Percentiles rank a stretch among this genome's conserved stretches.
These are phyloP conservation scores for Paraescarpia echinospica DNA, from an alignment of 1,140 invertebrate species.

Conservation along the genomic window DNA sequence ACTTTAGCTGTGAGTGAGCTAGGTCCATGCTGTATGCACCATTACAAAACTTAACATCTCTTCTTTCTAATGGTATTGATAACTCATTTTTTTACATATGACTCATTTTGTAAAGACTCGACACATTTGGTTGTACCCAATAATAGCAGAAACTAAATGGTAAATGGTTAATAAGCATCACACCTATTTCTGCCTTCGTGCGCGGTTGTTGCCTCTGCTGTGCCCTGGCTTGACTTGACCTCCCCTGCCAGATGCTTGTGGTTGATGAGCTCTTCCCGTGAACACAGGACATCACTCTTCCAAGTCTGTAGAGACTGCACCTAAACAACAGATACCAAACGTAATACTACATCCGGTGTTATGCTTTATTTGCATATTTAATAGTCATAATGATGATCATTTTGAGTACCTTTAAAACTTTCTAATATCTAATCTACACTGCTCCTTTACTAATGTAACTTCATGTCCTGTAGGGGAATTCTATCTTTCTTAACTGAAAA, in stretches of 20 bases:
- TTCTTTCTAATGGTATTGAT: background rate
- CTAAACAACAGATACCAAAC: conserved; percentile 26
- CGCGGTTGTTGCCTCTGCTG: conserved; percentile 35
- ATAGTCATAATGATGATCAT: background rate
- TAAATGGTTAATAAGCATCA: background rate
- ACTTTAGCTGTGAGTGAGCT: too few relatives aligned
- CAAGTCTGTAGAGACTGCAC: conserved; percentile 44
- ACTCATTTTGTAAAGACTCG: too few relatives aligned
- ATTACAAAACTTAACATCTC: too few relatives aligned
- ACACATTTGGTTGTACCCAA: background rate
- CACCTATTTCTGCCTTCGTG: conserved; percentile 23
- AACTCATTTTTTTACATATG: too few relatives aligned
- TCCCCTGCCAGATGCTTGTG: conserved; percentile 24
- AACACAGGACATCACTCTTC: conserved; percentile 40
- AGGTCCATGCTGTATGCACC: too few relatives aligned
- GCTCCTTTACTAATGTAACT: too few relatives aligned
- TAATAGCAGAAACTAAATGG: background rate
- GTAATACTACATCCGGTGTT: background rate
- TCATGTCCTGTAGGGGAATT: too few relatives aligned
- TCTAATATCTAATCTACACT: too few relatives aligned
- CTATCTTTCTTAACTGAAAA: too few relatives aligned
- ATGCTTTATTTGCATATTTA: background rate
- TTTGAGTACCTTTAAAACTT: background rate
- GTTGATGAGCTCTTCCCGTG: background rate
- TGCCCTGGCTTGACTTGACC: conserved; percentile 39